Conservation (phyloP, 2,113 vertebrate genomes). For the Falco punctatus region DNA sequence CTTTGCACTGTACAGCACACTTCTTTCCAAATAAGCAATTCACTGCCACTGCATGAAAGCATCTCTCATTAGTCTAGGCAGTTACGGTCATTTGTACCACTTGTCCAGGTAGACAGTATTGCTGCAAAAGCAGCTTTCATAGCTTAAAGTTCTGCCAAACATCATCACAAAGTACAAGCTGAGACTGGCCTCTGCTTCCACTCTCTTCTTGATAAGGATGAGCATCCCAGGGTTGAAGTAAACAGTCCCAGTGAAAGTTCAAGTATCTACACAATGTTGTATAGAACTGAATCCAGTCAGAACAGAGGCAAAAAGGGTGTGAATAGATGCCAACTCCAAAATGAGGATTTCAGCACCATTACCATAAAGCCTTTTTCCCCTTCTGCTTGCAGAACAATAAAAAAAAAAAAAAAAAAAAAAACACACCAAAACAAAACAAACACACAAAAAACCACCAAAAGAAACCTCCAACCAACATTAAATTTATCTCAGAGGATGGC, state of each 20-base stretch:
- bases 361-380: not conserved
- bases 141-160: not conserved
- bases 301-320: not conserved
- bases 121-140: not conserved
- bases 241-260: not conserved
- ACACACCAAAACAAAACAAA: too few species aligned
- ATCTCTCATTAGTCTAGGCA: not conserved
- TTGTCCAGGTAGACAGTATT: not conserved
- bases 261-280: not conserved
- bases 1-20: not conserved
- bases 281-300: not conserved
- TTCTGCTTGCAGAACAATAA: not conserved
- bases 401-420: not conserved
- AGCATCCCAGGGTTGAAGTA: fast-evolving
- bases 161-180: not conserved
- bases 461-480: not conserved
- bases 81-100: not conserved
- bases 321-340: not conserved
- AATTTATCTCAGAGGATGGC: not conserved
- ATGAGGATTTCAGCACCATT: not conserved
- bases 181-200: not conserved
- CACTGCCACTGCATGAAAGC: not conserved
- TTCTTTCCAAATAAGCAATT: not conserved
- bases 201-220: not conserved
- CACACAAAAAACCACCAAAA: too few species aligned